These are phyloP conservation scores for Prionchulus punctatus DNA, from an alignment of 2,888 invertebrate species.

Conservation along the genomic window DNA sequence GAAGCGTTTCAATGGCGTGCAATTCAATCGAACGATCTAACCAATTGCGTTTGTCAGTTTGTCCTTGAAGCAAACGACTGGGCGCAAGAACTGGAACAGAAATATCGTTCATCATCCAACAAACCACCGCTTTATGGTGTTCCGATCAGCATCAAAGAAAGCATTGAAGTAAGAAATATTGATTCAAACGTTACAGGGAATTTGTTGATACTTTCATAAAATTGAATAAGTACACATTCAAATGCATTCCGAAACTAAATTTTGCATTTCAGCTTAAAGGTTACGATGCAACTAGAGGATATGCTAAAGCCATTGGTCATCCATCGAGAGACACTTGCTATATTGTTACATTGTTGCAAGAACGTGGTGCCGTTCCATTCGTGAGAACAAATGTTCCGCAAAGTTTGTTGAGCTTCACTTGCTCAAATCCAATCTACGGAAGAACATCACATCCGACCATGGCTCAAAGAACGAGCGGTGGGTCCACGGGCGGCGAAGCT, in stretches of 20 bases:
- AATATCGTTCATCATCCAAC: constrained; percentile 12
- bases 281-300: constrained; percentile 28
- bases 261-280: constrained; percentile 21
- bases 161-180: constrained; percentile 4
- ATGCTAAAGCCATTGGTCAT: constrained; percentile 25
- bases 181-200: not conserved
- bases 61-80: constrained; percentile 18
- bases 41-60: constrained; percentile 25
- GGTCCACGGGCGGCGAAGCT: constrained; percentile 39
- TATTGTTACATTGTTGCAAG: constrained; percentile 19
- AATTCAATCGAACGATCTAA: constrained; percentile 17
- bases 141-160: constrained; percentile 27
- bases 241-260: not conserved
- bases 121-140: constrained; percentile 26
- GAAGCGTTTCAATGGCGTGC: constrained; percentile 23
- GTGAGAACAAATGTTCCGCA: constrained; percentile 38
- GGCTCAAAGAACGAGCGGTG: constrained; percentile 33
- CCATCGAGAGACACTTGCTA: constrained; percentile 20
- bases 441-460: constrained; percentile 36
- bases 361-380: constrained; percentile 40
- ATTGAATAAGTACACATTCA: not conserved
- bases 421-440: constrained; percentile 36
- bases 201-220: too few relatives aligned
- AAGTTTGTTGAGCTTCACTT: constrained; percentile 26
- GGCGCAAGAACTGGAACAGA: constrained; percentile 13